Evolutionary conservation across 2,888 invertebrate genomes (phyloP).

Genomic region (Dioctria linearis): DNA sequence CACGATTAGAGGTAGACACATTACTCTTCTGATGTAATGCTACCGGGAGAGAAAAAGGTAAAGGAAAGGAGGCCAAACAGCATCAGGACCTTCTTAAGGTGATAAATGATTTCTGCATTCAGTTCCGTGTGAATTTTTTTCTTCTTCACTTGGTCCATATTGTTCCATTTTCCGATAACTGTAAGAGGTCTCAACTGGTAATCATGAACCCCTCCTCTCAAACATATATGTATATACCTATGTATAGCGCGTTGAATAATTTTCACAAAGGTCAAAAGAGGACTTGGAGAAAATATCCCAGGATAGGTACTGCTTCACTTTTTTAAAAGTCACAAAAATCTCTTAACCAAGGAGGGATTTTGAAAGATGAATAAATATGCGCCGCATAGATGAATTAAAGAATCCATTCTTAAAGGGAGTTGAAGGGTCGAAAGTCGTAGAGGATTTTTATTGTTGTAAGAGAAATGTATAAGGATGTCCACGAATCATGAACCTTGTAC

Average conservation of each 20-base stretch:
- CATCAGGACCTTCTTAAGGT: slow-evolving; percentile 31
- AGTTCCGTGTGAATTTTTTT: slow-evolving; percentile 49
- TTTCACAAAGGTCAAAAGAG: neutral
- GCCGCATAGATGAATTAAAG: neutral
- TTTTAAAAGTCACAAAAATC: neutral
- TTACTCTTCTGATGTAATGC: neutral
- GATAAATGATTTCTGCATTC: slow-evolving; percentile 43
- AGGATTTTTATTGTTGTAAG: too few species aligned
- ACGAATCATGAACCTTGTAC: neutral
- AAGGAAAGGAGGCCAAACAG: slow-evolving; percentile 13
- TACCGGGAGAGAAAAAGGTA: neutral
- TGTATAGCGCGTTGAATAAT: neutral
- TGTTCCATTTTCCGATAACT: slow-evolving; percentile 6
- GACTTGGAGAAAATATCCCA: neutral
- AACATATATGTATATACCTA: too few species aligned
- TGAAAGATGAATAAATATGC: neutral
- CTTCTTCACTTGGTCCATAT: slow-evolving; percentile 5
- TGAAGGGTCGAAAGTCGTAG: neutral
- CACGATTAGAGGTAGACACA: neutral
- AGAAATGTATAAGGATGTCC: neutral
- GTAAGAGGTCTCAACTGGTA: slow-evolving; percentile 1
- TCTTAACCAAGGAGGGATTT: neutral
- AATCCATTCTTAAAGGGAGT: neutral
- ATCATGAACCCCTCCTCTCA: neutral
- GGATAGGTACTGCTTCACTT: neutral